phyloP scores from a whole-genome alignment of 53 echinoderm and acorn worm genomes.

The Paracentrotus lividus region DNA sequence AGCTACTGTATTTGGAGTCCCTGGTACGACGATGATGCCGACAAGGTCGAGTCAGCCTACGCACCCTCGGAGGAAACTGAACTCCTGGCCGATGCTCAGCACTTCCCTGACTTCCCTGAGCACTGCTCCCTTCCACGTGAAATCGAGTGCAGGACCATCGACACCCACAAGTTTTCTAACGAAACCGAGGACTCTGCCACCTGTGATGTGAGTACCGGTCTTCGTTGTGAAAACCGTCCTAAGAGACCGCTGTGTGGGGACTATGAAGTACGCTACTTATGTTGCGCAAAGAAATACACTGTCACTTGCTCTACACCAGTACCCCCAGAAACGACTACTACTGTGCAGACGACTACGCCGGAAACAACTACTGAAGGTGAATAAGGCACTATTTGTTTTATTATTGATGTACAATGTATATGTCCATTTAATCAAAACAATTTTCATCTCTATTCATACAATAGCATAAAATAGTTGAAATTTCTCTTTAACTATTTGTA shows the following conservation, averaged over 20 bases:
- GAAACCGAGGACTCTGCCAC: conserved; percentile 28
- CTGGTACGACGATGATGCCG: conserved; percentile 33
- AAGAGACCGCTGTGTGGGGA: conserved; percentile 15
- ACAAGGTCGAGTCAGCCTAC: not conserved
- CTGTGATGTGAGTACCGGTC: conserved; percentile 48
- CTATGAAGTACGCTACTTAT: conserved; percentile 54
- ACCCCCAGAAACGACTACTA: not conserved
- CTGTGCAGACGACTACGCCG: conserved; percentile 3
- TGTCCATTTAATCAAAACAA: no score
- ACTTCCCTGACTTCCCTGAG: conserved; percentile 34
- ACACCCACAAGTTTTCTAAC: conserved; percentile 64
- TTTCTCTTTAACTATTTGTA: no score
- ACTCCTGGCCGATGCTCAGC: conserved; percentile 45
- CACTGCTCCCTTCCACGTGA: not conserved
- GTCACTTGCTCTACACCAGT: conserved; percentile 54
- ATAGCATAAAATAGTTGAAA: no score
- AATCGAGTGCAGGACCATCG: conserved; percentile 60
- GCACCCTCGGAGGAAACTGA: conserved; percentile 28
- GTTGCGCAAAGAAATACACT: not conserved
- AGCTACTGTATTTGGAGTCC: not conserved
- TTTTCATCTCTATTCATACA: no score
- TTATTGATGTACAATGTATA: no score
- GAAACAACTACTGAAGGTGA: conserved; percentile 48
- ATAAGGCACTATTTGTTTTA: not conserved
- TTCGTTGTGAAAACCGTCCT: not conserved